Evolutionary conservation across 1,140 invertebrate genomes (phyloP).

Genomic region (Druon quercuslanigerum): DNA sequence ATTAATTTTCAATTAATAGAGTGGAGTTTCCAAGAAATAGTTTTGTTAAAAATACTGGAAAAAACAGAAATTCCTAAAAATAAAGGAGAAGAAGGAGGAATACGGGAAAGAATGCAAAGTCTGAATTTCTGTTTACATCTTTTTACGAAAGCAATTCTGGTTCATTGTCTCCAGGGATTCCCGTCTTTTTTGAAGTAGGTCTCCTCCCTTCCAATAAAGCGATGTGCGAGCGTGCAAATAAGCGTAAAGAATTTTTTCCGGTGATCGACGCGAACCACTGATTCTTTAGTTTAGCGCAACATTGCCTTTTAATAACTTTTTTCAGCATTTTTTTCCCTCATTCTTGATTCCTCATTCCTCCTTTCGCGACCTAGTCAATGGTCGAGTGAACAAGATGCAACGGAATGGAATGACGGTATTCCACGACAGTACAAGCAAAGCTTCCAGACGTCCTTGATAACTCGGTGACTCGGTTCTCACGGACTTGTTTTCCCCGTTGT

Average conservation of each 20-base stretch:
- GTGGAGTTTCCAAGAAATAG: no score
- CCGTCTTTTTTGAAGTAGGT: no score
- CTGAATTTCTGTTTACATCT: no score
- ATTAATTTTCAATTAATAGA: no score
- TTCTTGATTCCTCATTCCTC: slow-evolving; percentile 5
- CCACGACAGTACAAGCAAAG: slow-evolving; percentile 4
- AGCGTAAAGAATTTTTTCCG: slow-evolving; percentile 11
- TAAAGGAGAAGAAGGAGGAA: no score
- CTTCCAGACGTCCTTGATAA: slow-evolving; percentile 31
- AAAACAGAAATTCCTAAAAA: no score
- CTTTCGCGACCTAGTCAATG: slow-evolving; percentile 7
- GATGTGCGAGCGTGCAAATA: slow-evolving; percentile 7
- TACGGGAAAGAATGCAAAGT: no score
- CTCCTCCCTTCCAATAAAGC: not conserved
- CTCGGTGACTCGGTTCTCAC: slow-evolving; percentile 21
- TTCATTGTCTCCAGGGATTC: no score
- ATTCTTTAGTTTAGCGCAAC: slow-evolving; percentile 16
- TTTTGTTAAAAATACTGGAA: no score
- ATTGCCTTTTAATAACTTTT: not conserved
- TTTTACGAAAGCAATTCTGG: no score
- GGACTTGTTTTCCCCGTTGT: slow-evolving; percentile 28
- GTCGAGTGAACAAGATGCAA: not conserved
- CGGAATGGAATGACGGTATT: slow-evolving; percentile 8
- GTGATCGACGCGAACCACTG: not conserved
- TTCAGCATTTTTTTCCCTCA: not conserved